phyloP scores from a whole-genome alignment of 2,888 invertebrate genomes.

The Anarsia innoxiella region DNA sequence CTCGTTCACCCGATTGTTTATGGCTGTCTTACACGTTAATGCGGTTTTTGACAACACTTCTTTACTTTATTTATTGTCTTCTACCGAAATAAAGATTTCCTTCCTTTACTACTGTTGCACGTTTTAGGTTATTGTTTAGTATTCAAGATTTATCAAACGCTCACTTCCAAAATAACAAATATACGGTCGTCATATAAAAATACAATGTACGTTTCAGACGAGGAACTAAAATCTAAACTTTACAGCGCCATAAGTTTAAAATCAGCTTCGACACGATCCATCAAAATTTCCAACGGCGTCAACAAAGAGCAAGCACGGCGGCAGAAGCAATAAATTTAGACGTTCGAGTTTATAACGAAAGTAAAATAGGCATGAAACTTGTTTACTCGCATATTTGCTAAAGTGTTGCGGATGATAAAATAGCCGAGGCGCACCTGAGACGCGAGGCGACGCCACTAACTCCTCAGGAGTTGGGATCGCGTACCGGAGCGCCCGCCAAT shows the following conservation, averaged over 20 bases:
- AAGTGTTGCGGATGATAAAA: conserved; percentile 56
- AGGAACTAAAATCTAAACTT: conserved; percentile 11
- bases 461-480: conserved; percentile 38
- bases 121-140: no score
- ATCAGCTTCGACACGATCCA: conserved; percentile 13
- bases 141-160: no score
- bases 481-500: conserved; percentile 46
- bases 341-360: conserved; percentile 40
- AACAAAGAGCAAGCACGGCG: conserved; percentile 27
- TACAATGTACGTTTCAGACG: neutral
- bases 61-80: conserved; percentile 16
- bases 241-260: conserved; percentile 12
- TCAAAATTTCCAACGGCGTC: conserved; percentile 30
- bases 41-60: conserved; percentile 27
- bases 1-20: conserved; percentile 41
- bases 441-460: conserved; percentile 31
- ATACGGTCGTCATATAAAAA: neutral
- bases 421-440: conserved; percentile 60
- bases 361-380: conserved; percentile 53
- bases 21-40: conserved; percentile 40
- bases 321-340: conserved; percentile 39
- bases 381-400: conserved; percentile 48
- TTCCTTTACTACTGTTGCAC: no score
- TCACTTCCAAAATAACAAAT: no score
- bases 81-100: conserved; percentile 4